Evolutionary conservation across 2,797 vertebrate species (phyloP).

Genomic region (Paramormyrops hopkinsi): DNA sequence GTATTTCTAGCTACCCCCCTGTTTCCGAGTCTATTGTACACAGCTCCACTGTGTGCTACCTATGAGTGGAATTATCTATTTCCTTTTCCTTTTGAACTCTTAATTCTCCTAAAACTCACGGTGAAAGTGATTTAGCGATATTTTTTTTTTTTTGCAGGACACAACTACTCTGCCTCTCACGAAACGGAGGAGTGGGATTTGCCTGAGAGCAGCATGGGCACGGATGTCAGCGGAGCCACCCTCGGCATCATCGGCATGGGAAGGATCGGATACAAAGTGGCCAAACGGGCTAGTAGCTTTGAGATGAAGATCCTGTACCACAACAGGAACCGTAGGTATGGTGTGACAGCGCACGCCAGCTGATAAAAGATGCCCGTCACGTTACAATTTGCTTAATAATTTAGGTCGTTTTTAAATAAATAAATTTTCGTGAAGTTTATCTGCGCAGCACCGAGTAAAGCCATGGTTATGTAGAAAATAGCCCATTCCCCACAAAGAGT

Average conservation of each 20-base stretch:
- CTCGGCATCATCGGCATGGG: constrained; percentile 74
- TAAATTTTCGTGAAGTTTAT: not conserved
- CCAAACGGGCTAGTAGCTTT: constrained; percentile 63
- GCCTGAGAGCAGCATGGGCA: constrained; percentile 45
- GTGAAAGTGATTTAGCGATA: not conserved
- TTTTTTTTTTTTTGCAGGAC: constrained; percentile 42
- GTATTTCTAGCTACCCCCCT: not conserved
- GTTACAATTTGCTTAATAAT: not conserved
- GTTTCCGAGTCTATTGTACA: not conserved
- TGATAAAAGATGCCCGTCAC: not conserved
- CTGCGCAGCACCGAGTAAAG: not conserved
- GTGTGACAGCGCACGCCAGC: not conserved
- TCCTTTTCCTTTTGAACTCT: not conserved
- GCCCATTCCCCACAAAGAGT: not conserved
- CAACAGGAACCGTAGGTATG: constrained; percentile 65
- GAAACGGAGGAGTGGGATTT: constrained; percentile 41
- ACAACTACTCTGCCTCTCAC: constrained; percentile 50
- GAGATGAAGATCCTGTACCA: constrained; percentile 75
- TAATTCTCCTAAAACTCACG: not conserved
- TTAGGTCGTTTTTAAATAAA: not conserved
- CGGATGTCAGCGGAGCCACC: constrained; percentile 58
- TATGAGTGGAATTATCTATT: not conserved
- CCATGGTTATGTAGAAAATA: not conserved
- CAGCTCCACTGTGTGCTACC: not conserved
- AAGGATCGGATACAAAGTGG: constrained; percentile 65